phyloP scores from a whole-genome alignment of 2,797 vertebrate species.

The Botia almorhae region DNA sequence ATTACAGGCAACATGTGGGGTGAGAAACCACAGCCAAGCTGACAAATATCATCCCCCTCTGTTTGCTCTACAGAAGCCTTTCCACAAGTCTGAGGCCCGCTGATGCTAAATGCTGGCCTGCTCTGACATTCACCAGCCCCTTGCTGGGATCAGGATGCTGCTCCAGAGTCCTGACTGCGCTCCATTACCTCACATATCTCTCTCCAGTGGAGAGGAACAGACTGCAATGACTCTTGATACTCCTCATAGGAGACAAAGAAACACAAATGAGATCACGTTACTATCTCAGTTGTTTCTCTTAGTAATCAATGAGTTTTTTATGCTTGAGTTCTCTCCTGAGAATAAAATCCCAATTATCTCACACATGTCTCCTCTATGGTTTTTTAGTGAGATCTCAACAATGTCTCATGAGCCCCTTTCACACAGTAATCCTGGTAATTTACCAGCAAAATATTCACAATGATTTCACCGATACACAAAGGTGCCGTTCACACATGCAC shows the following conservation, averaged over 20 bases:
- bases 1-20: constrained; percentile 51
- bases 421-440: no score
- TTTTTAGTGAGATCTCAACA: background rate
- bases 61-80: constrained; percentile 44
- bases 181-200: constrained; percentile 62
- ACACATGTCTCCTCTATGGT: background rate
- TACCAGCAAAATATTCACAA: no score
- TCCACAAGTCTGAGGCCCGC: constrained; percentile 26
- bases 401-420: background rate
- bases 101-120: constrained; percentile 35
- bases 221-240: constrained; percentile 31
- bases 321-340: background rate
- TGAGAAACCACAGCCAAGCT: constrained; percentile 51
- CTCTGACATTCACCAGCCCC: constrained; percentile 52
- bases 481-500: no score
- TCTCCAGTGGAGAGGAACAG: constrained; percentile 52
- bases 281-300: background rate
- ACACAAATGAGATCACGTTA: constrained; percentile 9
- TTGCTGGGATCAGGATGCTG: constrained; percentile 50
- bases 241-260: constrained; percentile 20
- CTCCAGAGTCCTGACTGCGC: constrained; percentile 48
- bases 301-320: background rate
- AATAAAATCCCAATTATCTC: background rate
- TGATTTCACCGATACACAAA: no score
- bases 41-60: constrained; percentile 55